These are phyloP conservation scores for Esox niger DNA, from an alignment of 2,113 vertebrate species.

Conservation along the genomic window DNA sequence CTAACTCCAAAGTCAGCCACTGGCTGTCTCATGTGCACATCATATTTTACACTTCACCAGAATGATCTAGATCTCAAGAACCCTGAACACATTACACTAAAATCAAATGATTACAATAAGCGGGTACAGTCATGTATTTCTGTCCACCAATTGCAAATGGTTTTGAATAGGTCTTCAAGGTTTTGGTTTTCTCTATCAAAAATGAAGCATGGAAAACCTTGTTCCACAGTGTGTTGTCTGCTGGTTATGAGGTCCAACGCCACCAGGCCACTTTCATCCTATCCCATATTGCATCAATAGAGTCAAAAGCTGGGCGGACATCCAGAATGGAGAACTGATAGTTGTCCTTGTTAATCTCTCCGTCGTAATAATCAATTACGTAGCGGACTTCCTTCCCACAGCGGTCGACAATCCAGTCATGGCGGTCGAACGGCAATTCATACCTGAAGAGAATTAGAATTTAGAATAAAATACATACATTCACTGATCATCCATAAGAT, in stretches of 20 bases:
- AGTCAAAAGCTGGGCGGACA: constrained; percentile 90
- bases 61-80: neutral
- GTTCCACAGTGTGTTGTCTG: neutral
- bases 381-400: constrained; percentile 93
- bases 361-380: constrained; percentile 94
- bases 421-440: constrained; percentile 91
- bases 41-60: too few species aligned
- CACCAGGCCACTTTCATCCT: constrained; percentile 94
- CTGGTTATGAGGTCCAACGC: constrained; percentile 87
- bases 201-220: neutral
- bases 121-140: neutral
- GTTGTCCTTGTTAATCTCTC: constrained; percentile 76
- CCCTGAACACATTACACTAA: neutral
- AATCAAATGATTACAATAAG: constrained; percentile 3
- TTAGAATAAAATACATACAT: neutral
- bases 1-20: neutral
- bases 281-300: constrained; percentile 87
- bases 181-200: neutral
- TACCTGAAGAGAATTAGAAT: constrained; percentile 77
- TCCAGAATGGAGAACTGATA: constrained; percentile 93
- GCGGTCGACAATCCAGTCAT: constrained; percentile 92
- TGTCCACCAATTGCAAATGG: neutral
- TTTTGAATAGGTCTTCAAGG: neutral
- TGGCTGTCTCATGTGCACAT: neutral
- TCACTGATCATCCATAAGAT: too few species aligned